Evolutionary conservation across 2,797 vertebrate genomes (phyloP).

Genomic region (Synanceia verrucosa): DNA sequence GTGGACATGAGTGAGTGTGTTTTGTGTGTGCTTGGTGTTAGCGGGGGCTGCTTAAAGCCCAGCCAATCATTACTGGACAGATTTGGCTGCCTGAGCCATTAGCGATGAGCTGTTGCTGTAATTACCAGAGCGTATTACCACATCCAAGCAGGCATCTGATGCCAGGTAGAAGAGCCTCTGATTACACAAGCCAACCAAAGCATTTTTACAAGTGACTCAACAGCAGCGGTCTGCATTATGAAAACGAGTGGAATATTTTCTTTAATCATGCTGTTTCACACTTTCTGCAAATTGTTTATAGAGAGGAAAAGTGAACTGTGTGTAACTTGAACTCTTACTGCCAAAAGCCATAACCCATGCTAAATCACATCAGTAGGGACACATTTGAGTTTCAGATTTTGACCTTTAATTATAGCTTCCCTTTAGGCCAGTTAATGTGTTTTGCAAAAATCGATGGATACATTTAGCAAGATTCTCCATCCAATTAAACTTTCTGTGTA

Average conservation of each 20-base stretch:
- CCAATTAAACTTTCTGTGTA: not conserved
- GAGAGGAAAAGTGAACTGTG: not conserved
- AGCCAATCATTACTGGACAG: constrained; percentile 56
- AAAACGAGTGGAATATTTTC: not conserved
- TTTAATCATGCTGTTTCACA: not conserved
- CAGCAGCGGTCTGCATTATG: not conserved
- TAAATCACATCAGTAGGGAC: not conserved
- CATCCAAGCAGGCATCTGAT: constrained; percentile 35
- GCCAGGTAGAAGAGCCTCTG: constrained; percentile 27
- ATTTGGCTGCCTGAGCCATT: constrained; percentile 46
- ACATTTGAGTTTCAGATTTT: constrained; percentile 20
- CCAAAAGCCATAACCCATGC: not conserved
- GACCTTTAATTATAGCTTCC: not conserved
- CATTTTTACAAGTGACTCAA: constrained; percentile 22
- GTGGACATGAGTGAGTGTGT: constrained; percentile 23
- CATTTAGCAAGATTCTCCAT: not conserved
- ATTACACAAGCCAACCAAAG: constrained; percentile 26
- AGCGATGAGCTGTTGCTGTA: constrained; percentile 29
- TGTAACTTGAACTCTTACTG: not conserved
- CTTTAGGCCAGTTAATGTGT: not conserved
- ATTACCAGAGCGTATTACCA: constrained; percentile 30
- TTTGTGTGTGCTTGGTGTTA: not conserved
- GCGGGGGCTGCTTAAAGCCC: constrained; percentile 43
- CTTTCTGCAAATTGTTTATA: not conserved
- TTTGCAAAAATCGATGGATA: not conserved